Conservation (phyloP, 2,888 invertebrate species). For the Lysandra bellargus region DNA sequence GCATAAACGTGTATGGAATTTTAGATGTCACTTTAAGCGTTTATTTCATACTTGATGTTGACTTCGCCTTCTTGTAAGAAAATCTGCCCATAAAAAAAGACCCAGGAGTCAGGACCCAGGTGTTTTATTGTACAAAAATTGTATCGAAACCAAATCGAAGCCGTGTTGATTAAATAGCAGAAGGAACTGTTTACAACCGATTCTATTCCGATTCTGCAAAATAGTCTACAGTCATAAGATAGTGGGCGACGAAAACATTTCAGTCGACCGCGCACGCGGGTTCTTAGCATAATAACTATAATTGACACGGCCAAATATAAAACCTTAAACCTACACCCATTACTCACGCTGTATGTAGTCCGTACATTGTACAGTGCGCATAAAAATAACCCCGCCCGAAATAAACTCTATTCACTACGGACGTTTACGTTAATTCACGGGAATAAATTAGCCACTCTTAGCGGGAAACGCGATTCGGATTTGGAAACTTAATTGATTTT, state of each 20-base stretch:
- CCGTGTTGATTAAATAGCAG: no score
- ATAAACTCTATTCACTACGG: constrained; percentile 28
- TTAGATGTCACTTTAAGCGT: background rate
- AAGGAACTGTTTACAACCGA: no score
- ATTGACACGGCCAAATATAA: constrained; percentile 22
- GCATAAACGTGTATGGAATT: background rate
- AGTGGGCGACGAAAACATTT: background rate
- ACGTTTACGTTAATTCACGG: constrained; percentile 28
- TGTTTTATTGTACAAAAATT: no score
- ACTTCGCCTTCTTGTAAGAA: no score
- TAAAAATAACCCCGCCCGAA: constrained; percentile 27
- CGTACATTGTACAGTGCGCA: constrained; percentile 23
- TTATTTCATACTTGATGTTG: background rate
- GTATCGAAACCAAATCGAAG: no score
- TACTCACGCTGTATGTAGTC: constrained; percentile 17
- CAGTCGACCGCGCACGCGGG: background rate
- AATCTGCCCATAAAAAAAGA: no score
- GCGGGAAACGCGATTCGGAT: background rate
- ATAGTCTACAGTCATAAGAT: no score
- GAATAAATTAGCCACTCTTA: constrained; percentile 21
- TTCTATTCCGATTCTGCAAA: no score
- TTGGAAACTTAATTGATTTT: background rate
- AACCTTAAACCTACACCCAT: constrained; percentile 20
- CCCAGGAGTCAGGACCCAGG: no score
- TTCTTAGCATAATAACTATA: background rate